These are phyloP conservation scores for Equus quagga DNA, from an alignment of 2,113 vertebrate species.

Conservation along the genomic window DNA sequence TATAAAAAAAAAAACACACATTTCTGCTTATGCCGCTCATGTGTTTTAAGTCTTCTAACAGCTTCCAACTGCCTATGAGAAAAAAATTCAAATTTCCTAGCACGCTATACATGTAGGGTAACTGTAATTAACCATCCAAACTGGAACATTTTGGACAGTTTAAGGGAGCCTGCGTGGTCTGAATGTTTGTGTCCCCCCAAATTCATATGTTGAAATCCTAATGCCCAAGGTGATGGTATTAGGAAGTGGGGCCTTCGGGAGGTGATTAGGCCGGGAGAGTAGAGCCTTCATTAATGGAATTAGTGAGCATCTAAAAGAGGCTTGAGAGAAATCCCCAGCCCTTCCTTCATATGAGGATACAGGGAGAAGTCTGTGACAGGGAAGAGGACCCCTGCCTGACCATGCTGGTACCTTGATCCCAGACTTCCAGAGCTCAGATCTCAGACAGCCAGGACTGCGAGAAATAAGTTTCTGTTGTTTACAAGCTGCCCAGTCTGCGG, in stretches of 20 bases:
- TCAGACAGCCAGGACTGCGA: neutral
- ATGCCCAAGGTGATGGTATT: neutral
- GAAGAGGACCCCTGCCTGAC: neutral
- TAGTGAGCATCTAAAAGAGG: neutral
- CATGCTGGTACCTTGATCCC: neutral
- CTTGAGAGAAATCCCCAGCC: neutral
- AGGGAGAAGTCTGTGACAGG: neutral
- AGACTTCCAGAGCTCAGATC: neutral
- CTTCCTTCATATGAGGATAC: neutral
- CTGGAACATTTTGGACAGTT: neutral
- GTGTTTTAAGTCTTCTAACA: neutral
- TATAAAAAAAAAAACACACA: too few relatives aligned
- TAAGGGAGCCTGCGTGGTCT: neutral
- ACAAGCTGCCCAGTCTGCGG: neutral
- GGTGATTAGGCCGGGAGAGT: neutral
- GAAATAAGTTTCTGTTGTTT: neutral
- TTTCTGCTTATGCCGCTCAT: too few relatives aligned
- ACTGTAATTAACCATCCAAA: neutral
- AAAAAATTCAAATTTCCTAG: neutral
- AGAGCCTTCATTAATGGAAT: neutral
- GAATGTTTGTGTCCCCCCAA: neutral
- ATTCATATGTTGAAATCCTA: neutral
- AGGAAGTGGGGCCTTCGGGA: neutral
- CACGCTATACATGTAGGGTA: neutral
- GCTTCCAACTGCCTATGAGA: neutral